Conservation (phyloP, 1,140 invertebrate species). For the Pollicipes pollicipes region DNA sequence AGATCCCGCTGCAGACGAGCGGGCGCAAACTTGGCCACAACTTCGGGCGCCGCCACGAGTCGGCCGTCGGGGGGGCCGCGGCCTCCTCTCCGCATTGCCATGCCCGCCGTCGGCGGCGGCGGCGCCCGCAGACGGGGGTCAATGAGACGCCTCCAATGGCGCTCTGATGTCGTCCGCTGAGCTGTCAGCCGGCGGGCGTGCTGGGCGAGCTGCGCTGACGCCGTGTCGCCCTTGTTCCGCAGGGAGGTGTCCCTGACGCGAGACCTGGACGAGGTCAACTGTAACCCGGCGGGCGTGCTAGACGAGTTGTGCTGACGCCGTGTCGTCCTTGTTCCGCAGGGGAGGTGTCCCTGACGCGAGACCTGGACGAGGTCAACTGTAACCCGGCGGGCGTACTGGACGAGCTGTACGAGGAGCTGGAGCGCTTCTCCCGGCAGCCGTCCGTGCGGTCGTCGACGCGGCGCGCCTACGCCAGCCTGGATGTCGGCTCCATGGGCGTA, state of each 20-base stretch:
- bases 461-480: slow-evolving; percentile 41
- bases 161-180: too few relatives aligned
- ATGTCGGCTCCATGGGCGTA: slow-evolving; percentile 51
- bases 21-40: too few relatives aligned
- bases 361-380: background rate
- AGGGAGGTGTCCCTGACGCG: background rate
- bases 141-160: too few relatives aligned
- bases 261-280: background rate
- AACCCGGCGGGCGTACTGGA: slow-evolving; percentile 11
- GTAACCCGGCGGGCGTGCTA: background rate
- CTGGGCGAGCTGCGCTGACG: slow-evolving; percentile 31
- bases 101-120: too few relatives aligned
- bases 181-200: background rate
- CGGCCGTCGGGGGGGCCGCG: too few relatives aligned
- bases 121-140: too few relatives aligned
- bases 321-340: too few relatives aligned
- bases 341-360: background rate
- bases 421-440: slow-evolving; percentile 26
- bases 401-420: slow-evolving; percentile 39
- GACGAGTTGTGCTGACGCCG: slow-evolving; percentile 34
- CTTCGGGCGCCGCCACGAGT: too few relatives aligned
- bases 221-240: too few relatives aligned
- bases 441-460: slow-evolving; percentile 31
- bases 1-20: too few relatives aligned
- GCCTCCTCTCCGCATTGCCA: too few relatives aligned